Evolutionary conservation across 2,113 vertebrate species (phyloP).

Genomic region (Brevimyrus niger): DNA sequence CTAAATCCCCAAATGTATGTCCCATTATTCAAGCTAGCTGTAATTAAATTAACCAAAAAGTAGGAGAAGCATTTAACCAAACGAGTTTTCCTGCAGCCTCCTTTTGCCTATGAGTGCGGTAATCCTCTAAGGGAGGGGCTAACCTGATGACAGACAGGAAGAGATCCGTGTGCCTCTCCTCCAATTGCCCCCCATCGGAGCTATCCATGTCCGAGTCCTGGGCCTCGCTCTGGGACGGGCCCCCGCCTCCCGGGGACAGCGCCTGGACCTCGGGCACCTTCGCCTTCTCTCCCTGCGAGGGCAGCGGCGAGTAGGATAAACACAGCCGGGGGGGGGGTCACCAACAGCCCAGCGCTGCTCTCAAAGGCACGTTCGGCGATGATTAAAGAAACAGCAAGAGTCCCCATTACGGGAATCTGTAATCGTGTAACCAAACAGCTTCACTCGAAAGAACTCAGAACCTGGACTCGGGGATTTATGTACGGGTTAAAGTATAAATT

Average conservation of each 20-base stretch:
- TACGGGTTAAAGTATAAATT: neutral
- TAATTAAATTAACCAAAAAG: neutral
- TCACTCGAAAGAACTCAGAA: neutral
- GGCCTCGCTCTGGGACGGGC: constrained; percentile 44
- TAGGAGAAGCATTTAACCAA: neutral
- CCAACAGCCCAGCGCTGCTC: no score
- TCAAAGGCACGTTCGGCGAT: neutral
- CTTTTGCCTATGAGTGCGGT: neutral
- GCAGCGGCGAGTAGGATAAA: neutral
- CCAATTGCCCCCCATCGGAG: constrained; percentile 35
- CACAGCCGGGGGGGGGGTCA: no score
- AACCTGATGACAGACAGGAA: constrained; percentile 70
- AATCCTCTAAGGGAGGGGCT: constrained; percentile 34
- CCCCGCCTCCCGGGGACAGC: constrained; percentile 58
- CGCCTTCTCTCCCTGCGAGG: constrained; percentile 61
- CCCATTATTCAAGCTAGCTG: neutral
- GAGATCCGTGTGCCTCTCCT: constrained; percentile 58
- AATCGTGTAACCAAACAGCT: neutral
- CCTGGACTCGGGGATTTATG: neutral
- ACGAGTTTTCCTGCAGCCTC: neutral
- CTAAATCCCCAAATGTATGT: neutral
- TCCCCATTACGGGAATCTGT: neutral
- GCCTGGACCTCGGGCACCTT: constrained; percentile 63
- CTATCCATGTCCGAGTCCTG: constrained; percentile 78
- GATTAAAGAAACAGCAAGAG: neutral